phyloP scores from a whole-genome alignment of 2,113 vertebrate genomes.

The Oryzias melastigma region DNA sequence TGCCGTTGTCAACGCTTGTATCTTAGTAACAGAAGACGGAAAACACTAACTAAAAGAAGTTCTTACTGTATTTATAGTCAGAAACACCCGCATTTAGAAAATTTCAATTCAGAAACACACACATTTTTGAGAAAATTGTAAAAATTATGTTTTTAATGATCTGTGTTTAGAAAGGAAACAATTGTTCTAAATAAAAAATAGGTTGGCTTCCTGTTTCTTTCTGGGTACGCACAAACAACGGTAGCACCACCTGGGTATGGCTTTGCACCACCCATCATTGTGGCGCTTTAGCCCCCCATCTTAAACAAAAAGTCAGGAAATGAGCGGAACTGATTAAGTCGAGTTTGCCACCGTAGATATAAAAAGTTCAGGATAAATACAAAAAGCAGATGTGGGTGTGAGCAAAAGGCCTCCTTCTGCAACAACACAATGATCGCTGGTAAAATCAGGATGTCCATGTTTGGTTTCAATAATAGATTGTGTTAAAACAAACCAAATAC shows the following conservation, averaged over 20 bases:
- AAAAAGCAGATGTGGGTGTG: slow-evolving; percentile 71
- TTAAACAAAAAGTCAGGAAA: too few species aligned
- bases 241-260: slow-evolving; percentile 53
- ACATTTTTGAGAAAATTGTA: neutral
- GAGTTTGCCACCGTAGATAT: slow-evolving; percentile 41
- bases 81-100: neutral
- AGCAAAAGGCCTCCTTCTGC: slow-evolving; percentile 34
- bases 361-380: slow-evolving; percentile 57
- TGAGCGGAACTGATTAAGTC: slow-evolving; percentile 25
- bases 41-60: slow-evolving; percentile 28
- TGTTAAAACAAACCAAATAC: too few species aligned
- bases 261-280: slow-evolving; percentile 59
- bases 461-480: neutral
- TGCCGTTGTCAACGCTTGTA: slow-evolving; percentile 53
- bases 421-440: neutral
- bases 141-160: slow-evolving; percentile 8
- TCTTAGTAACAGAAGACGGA: slow-evolving; percentile 68
- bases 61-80: slow-evolving; percentile 48
- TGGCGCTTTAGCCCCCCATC: neutral
- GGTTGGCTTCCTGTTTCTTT: slow-evolving; percentile 42
- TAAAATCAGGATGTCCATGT: slow-evolving; percentile 20
- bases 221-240: slow-evolving; percentile 34
- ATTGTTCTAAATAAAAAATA: slow-evolving; percentile 36
- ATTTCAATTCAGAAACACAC: neutral
- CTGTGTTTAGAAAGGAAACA: slow-evolving; percentile 38